A percentile compares a stretch with the other conserved stretches of the same genome.
Conservation (phyloP, 2,797 vertebrate species). For the Acanthis flammea region DNA sequence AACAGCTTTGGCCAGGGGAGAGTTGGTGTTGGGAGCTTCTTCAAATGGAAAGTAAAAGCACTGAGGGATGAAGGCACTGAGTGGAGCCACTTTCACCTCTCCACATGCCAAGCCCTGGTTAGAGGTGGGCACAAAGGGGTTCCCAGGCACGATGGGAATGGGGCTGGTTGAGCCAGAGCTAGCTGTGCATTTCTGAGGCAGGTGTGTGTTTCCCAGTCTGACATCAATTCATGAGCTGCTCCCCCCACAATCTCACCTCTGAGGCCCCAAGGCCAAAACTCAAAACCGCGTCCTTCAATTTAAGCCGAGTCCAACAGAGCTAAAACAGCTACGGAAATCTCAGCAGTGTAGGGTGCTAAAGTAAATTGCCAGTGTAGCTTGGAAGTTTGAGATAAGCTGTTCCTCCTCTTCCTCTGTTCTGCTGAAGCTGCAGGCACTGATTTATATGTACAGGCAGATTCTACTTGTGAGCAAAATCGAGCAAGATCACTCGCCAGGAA, state of each 20-base stretch:
- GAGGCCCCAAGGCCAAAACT: neutral
- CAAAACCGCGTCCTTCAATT: neutral
- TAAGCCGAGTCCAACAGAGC: neutral
- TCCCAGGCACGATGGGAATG: neutral
- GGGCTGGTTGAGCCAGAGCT: neutral
- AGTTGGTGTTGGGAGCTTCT: neutral
- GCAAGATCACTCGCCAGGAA: neutral
- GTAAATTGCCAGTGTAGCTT: neutral
- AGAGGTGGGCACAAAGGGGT: accelerated
- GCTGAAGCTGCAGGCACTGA: neutral
- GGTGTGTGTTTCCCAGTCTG: neutral
- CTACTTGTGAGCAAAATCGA: neutral
- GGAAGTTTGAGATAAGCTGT: neutral
- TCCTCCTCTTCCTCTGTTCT: conserved; percentile 25
- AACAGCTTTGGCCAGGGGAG: accelerated
- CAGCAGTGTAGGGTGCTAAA: neutral
- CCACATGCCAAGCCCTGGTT: neutral
- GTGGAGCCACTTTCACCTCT: neutral
- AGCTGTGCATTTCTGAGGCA: neutral
- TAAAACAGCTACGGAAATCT: neutral
- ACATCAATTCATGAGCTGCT: neutral
- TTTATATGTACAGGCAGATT: conserved; percentile 19
- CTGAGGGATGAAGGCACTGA: neutral
- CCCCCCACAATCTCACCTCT: neutral
- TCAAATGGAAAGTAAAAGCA: neutral